These are phyloP conservation scores for Criorhina ranunculi DNA, from an alignment of 2,888 invertebrate genomes.

Conservation along the genomic window DNA sequence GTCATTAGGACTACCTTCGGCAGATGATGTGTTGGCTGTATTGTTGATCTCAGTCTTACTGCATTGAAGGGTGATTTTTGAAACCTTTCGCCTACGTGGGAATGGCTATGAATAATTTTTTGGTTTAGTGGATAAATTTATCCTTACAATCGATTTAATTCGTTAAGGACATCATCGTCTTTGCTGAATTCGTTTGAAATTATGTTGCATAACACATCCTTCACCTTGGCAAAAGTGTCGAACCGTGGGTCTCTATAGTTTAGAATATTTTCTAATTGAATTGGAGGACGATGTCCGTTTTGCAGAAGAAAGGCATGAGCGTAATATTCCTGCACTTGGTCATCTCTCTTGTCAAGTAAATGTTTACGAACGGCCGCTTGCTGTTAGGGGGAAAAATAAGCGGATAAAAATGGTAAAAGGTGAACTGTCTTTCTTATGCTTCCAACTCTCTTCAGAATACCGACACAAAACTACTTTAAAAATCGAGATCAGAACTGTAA, in stretches of 20 bases:
- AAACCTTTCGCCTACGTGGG: conserved; percentile 85
- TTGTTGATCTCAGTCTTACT: conserved; percentile 82
- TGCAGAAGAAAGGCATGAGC: neutral
- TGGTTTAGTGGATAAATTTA: neutral
- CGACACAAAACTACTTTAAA: too few species aligned
- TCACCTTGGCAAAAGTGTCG: conserved; percentile 87
- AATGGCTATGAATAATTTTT: neutral
- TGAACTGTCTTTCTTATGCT: too few species aligned
- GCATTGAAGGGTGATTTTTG: conserved; percentile 86
- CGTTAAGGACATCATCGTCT: conserved; percentile 89
- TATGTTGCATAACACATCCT: conserved; percentile 90
- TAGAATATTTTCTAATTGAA: conserved; percentile 77
- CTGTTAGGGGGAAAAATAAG: too few species aligned
- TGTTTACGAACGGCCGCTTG: too few species aligned
- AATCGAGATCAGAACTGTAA: too few species aligned
- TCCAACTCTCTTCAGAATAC: too few species aligned
- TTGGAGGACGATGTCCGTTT: neutral
- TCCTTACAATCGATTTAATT: conserved; percentile 88
- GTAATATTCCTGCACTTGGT: neutral
- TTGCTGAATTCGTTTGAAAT: conserved; percentile 93
- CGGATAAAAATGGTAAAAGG: too few species aligned
- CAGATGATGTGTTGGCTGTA: neutral
- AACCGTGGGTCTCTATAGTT: conserved; percentile 85
- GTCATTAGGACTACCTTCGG: conserved; percentile 80
- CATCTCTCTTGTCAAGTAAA: too few species aligned